phyloP scores from a whole-genome alignment of 2,113 vertebrate genomes.

The Lepidothrix coronata region DNA sequence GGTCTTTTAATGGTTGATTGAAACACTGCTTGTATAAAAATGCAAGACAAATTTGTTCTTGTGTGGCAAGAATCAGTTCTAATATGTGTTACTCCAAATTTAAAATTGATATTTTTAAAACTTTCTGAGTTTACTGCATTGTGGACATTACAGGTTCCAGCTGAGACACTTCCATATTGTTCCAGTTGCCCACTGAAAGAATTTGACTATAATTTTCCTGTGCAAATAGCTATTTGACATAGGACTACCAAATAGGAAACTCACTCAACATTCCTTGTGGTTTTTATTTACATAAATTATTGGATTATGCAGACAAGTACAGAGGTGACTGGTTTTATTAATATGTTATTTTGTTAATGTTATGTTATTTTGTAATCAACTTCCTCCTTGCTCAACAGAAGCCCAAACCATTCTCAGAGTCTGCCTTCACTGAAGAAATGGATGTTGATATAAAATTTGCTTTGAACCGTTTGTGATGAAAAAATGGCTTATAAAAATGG shows the following conservation, averaged over 20 bases:
- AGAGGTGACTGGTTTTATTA: constrained; percentile 46
- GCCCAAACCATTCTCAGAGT: neutral
- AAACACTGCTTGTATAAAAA: neutral
- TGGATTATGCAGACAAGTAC: constrained; percentile 26
- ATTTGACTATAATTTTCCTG: neutral
- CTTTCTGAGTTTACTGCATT: neutral
- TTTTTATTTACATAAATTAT: constrained; percentile 50
- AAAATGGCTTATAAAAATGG: neutral
- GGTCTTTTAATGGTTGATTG: neutral
- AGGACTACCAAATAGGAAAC: neutral
- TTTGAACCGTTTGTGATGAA: neutral
- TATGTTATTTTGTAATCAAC: constrained; percentile 12
- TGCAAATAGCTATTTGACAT: neutral
- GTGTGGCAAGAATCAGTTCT: neutral
- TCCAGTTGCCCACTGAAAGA: neutral
- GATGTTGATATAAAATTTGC: neutral
- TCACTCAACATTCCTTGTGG: constrained; percentile 27
- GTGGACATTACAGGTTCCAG: neutral
- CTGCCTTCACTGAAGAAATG: neutral
- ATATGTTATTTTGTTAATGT: neutral
- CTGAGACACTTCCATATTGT: neutral
- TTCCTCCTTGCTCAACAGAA: constrained; percentile 22
- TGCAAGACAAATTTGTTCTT: neutral
- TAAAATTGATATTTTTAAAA: neutral
- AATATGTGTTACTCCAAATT: neutral